Evolutionary conservation across 2,113 vertebrate genomes (phyloP).

Genomic region (Nannospalax galili): DNA sequence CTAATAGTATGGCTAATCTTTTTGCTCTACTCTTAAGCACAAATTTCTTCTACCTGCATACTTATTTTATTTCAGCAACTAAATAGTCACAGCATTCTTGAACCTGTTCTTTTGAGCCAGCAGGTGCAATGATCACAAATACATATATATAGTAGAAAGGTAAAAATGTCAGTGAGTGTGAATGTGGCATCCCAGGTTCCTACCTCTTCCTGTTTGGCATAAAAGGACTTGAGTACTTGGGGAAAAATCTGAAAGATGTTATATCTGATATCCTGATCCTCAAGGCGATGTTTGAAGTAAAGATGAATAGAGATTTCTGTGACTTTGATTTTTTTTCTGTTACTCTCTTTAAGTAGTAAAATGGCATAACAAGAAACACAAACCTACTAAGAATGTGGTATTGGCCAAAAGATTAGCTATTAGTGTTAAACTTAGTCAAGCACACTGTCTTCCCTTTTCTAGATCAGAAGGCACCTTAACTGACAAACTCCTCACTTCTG

Average conservation of each 20-base stretch:
- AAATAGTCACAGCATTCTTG: slow-evolving; percentile 47
- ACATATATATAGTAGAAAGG: not conserved
- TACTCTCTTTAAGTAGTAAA: slow-evolving; percentile 45
- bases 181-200: not conserved
- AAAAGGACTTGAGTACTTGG: slow-evolving; percentile 36
- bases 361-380: slow-evolving; percentile 49
- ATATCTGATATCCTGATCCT: slow-evolving; percentile 49
- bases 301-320: slow-evolving; percentile 32
- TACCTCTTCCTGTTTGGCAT: slow-evolving; percentile 47
- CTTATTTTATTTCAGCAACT: slow-evolving; percentile 33
- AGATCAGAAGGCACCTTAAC: not conserved
- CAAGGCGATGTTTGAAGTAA: slow-evolving; percentile 54
- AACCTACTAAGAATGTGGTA: not conserved
- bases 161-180: slow-evolving; percentile 40
- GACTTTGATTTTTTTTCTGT: slow-evolving; percentile 42
- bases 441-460: not conserved
- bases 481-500: not conserved
- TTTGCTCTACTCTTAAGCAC: slow-evolving; percentile 33
- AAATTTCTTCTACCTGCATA: not conserved
- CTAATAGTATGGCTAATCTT: not conserved
- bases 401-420: slow-evolving; percentile 37
- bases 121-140: slow-evolving; percentile 51
- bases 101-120: slow-evolving; percentile 37
- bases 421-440: slow-evolving; percentile 46
- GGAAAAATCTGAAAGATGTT: not conserved